A percentile compares a stretch with the other conserved stretches of the same genome.
These are phyloP conservation scores for Nasonia oneida DNA, from an alignment of 2,888 invertebrate genomes.

Conservation along the genomic window DNA sequence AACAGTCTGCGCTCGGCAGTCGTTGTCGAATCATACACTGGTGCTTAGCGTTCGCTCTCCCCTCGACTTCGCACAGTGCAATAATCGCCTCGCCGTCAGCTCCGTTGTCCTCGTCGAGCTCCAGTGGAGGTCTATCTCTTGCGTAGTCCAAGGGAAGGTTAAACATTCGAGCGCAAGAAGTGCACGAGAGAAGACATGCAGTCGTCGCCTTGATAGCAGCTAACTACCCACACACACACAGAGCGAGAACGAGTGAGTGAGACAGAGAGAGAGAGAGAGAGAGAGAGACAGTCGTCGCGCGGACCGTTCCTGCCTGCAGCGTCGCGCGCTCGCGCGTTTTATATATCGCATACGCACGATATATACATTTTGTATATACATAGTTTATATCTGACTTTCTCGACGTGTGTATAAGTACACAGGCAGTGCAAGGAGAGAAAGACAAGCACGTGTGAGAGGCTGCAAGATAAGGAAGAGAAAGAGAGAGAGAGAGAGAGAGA, in stretches of 20 bases:
- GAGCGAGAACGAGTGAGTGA: background rate
- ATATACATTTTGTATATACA: background rate
- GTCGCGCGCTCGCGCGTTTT: slow-evolving; percentile 13
- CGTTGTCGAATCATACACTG: background rate
- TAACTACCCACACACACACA: slow-evolving; percentile 1
- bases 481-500: background rate
- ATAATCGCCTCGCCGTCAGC: background rate
- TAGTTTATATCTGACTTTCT: background rate
- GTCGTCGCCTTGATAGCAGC: slow-evolving; percentile 11
- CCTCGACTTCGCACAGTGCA: background rate
- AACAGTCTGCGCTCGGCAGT: slow-evolving; percentile 9
- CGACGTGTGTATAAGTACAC: background rate
- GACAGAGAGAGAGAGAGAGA: background rate
- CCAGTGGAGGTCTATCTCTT: no score
- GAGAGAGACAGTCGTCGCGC: background rate
- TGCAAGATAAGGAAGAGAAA: background rate
- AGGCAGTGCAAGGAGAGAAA: background rate
- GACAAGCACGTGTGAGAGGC: background rate
- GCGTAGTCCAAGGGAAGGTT: no score
- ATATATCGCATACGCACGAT: background rate
- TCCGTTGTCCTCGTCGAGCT: no score
- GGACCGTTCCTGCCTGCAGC: background rate
- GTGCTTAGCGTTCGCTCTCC: slow-evolving; percentile 2
- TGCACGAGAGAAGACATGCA: background rate
- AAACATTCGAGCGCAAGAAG: no score